Percentiles rank a stretch among this genome's conserved stretches.
Conservation (phyloP, 2,888 invertebrate genomes). For the Plebejus melissa region DNA sequence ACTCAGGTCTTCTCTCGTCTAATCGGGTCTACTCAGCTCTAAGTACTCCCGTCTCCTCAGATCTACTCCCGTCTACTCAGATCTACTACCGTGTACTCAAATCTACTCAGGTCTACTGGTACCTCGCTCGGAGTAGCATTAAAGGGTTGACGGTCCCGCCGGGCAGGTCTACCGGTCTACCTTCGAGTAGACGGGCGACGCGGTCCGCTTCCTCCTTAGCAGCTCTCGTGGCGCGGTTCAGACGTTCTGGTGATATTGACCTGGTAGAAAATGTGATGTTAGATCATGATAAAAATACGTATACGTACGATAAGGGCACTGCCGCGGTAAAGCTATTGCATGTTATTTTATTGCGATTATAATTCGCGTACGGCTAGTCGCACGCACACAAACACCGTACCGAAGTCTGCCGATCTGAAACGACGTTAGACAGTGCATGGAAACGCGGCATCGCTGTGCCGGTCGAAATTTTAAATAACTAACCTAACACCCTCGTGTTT, state of each 20-base stretch:
- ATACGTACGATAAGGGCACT: no score
- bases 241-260: neutral
- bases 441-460: no score
- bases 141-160: neutral
- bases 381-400: no score
- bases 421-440: no score
- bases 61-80: neutral
- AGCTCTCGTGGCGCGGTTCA: neutral
- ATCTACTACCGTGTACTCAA: neutral
- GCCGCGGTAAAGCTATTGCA: no score
- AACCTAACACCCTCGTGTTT: no score
- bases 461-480: no score
- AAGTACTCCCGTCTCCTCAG: no score
- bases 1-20: neutral
- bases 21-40: neutral
- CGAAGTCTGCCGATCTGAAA: no score
- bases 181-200: constrained; percentile 2
- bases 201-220: neutral
- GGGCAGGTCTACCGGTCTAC: constrained; percentile 8
- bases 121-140: neutral
- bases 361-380: no score
- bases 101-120: neutral
- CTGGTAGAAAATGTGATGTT: neutral
- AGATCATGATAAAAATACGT: neutral
- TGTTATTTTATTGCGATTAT: no score